These are phyloP conservation scores for Sebastes minor DNA, from an alignment of 2,797 vertebrate species.

Conservation along the genomic window DNA sequence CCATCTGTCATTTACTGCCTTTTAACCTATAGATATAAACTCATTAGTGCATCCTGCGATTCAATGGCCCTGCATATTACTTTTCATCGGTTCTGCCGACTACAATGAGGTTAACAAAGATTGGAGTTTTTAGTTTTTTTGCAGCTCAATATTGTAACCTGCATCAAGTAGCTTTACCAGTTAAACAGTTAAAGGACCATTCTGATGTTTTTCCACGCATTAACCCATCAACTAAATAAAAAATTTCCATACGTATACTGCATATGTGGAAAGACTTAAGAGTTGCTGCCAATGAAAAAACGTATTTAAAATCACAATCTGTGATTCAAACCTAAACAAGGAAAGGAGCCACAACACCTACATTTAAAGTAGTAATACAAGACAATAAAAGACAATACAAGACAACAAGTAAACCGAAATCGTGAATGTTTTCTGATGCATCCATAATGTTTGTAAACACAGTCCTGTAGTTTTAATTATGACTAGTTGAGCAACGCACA, in stretches of 20 bases:
- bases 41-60: constrained; percentile 17
- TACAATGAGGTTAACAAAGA: constrained; percentile 2
- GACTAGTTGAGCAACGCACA: background rate
- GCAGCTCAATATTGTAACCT: background rate
- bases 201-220: background rate
- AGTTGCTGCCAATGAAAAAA: background rate
- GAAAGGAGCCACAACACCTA: background rate
- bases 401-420: background rate
- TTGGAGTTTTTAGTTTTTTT: background rate
- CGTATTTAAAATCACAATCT: background rate
- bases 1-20: constrained; percentile 48
- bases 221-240: background rate
- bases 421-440: background rate
- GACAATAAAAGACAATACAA: background rate
- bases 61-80: constrained; percentile 3
- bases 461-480: background rate
- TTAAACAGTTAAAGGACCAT: background rate
- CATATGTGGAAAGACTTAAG: background rate
- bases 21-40: constrained; percentile 43
- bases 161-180: background rate
- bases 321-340: background rate
- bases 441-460: background rate
- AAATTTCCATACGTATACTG: rapidly evolving
- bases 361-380: background rate
- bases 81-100: constrained; percentile 15